Evolutionary conservation across 2,888 invertebrate species (phyloP).

Genomic region (Lypha dubia): DNA sequence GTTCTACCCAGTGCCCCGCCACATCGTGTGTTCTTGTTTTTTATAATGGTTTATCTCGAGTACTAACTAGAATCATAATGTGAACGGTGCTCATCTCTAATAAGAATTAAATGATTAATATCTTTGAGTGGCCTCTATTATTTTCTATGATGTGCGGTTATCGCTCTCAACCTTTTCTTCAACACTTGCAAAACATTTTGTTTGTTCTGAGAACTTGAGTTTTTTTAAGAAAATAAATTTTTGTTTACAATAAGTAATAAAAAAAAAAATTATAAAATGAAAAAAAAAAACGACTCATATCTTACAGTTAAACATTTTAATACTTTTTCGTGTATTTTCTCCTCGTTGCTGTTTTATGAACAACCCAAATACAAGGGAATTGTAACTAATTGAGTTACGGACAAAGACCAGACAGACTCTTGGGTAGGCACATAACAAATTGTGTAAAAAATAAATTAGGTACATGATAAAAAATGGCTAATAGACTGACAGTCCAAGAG

Average conservation of each 20-base stretch:
- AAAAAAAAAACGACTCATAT: neutral
- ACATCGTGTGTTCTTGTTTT: no score
- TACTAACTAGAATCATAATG: no score
- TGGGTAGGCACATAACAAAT: slow-evolving; percentile 11
- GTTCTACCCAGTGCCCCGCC: no score
- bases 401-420: slow-evolving; percentile 24
- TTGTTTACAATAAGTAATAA: slow-evolving; percentile 1
- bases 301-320: slow-evolving; percentile 1
- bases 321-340: neutral
- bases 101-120: slow-evolving; percentile 38
- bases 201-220: slow-evolving; percentile 13
- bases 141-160: neutral
- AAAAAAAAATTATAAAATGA: neutral
- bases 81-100: neutral
- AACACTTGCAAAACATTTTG: slow-evolving; percentile 13
- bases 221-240: slow-evolving; percentile 11
- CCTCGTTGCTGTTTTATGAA: neutral
- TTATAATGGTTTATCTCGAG: no score
- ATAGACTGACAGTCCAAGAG: slow-evolving; percentile 7
- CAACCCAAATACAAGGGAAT: neutral
- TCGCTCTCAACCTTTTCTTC: neutral
- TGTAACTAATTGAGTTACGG: slow-evolving; percentile 30
- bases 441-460: slow-evolving; percentile 4
- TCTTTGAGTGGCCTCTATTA: slow-evolving; percentile 5
- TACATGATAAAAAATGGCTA: neutral